Conservation (phyloP, 2,113 vertebrate species). For the Fulmarus glacialis region DNA sequence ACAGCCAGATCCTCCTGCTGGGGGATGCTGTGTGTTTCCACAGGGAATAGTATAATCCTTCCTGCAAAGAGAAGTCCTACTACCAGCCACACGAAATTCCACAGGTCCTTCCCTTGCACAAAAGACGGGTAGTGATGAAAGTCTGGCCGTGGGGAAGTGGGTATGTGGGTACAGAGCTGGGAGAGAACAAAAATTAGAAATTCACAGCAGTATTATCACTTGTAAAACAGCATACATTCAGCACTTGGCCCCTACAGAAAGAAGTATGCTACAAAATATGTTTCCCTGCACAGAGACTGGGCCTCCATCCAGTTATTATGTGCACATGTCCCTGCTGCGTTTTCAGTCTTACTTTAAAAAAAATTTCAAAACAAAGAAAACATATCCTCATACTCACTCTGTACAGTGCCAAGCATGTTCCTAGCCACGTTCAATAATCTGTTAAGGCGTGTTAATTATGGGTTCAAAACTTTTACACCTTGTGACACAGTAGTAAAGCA, state of each 20-base stretch:
- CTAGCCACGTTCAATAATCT: background rate
- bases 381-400: background rate
- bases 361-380: slow-evolving; percentile 17
- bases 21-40: background rate
- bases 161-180: background rate
- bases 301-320: slow-evolving; percentile 40
- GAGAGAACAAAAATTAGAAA: background rate
- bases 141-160: background rate
- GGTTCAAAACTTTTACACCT: background rate
- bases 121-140: background rate
- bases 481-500: slow-evolving; percentile 11
- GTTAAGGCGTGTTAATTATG: background rate
- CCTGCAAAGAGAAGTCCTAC: background rate
- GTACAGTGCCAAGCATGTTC: background rate
- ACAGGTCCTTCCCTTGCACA: background rate
- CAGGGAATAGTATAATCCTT: background rate
- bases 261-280: background rate
- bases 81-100: background rate
- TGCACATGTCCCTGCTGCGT: background rate
- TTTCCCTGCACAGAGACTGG: background rate
- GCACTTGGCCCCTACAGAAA: background rate
- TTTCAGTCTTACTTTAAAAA: background rate
- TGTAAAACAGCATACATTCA: background rate
- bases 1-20: slow-evolving; percentile 13
- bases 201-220: background rate